A percentile compares a stretch with the other conserved stretches of the same genome.
These are phyloP conservation scores for human DNA, from an alignment of 2,113 vertebrate species.

Conservation along the genomic window DNA sequence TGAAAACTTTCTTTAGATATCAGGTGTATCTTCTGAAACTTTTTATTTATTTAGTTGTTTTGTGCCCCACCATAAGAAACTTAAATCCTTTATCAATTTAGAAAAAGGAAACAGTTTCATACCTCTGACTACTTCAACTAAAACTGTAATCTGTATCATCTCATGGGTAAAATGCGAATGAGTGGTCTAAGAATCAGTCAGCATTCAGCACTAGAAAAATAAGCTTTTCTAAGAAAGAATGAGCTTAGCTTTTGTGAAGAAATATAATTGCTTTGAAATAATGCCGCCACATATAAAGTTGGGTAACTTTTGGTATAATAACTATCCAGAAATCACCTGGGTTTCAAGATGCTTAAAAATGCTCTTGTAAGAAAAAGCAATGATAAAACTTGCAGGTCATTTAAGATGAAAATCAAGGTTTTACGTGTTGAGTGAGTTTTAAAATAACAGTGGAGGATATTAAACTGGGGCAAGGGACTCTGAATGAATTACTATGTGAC, in stretches of 20 bases:
- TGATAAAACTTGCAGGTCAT: neutral
- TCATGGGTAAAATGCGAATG: constrained; percentile 44
- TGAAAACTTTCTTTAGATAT: neutral
- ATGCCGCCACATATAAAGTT: neutral
- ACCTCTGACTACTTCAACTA: neutral
- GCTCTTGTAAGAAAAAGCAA: neutral
- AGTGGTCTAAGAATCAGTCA: constrained; percentile 57
- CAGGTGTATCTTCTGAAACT: neutral
- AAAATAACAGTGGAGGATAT: neutral
- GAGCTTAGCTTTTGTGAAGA: neutral
- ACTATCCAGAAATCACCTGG: neutral
- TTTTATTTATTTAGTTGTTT: neutral
- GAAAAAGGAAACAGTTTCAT: constrained; percentile 55
- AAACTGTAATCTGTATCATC: constrained; percentile 52
- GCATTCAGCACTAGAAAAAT: neutral
- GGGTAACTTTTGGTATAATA: neutral
- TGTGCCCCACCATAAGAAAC: neutral
- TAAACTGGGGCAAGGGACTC: neutral
- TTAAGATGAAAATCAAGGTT: neutral
- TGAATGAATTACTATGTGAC: neutral
- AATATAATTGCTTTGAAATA: neutral
- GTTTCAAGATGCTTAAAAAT: neutral
- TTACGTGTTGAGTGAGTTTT: neutral
- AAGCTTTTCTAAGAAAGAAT: neutral
- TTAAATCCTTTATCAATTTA: neutral